Conservation (phyloP, 2,797 vertebrate genomes). For the Capromys pilorides region DNA sequence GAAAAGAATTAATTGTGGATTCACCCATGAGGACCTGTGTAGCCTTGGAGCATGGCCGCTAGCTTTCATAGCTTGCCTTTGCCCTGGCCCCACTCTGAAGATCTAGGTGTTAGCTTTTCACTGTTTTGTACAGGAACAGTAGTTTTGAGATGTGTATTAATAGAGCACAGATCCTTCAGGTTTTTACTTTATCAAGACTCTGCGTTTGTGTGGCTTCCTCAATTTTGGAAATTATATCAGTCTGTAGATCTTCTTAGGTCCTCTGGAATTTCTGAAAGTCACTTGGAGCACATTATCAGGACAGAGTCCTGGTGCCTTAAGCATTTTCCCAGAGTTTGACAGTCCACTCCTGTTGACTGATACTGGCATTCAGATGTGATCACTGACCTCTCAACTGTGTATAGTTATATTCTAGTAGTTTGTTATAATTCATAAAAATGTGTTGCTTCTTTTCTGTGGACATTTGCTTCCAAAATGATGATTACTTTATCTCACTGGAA, state of each 20-base stretch:
- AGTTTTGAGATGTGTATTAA: constrained; percentile 13
- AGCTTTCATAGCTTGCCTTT: background rate
- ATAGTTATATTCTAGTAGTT: background rate
- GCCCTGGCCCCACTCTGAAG: background rate
- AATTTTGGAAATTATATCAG: background rate
- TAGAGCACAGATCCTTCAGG: background rate
- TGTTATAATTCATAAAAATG: constrained; percentile 7
- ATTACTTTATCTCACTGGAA: background rate
- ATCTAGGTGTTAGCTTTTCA: background rate
- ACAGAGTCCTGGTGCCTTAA: background rate
- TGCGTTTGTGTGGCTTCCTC: constrained; percentile 28
- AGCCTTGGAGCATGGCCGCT: background rate
- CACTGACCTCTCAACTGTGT: background rate
- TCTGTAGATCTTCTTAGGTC: background rate
- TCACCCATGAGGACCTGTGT: background rate
- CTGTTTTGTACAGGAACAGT: background rate
- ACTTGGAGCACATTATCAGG: constrained; percentile 10
- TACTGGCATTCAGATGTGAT: background rate
- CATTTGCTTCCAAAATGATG: constrained; percentile 56
- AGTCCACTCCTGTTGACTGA: background rate
- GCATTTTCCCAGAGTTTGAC: background rate
- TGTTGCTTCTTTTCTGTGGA: background rate
- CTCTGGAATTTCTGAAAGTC: constrained; percentile 44
- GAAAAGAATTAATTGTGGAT: background rate
- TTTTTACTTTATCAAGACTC: constrained; percentile 12